Evolutionary conservation across 2,113 vertebrate genomes (phyloP), one percentile per base, ranked within the genome.

Genomic region (Nesoenas mayeri): DNA sequence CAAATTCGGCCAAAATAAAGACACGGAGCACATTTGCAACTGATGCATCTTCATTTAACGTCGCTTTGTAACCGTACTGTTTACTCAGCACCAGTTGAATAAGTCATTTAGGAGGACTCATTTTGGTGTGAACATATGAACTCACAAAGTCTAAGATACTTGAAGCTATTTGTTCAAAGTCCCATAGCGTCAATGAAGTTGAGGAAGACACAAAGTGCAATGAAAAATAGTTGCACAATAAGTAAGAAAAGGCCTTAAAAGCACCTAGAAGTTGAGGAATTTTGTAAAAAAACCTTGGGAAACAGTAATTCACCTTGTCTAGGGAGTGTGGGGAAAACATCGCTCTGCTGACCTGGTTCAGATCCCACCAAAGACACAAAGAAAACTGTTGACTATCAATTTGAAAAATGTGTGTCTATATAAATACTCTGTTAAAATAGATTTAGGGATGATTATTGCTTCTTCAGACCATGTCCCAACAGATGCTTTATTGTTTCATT

Each of bases 71-170:
- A 20, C 25, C 58, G 21, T 21, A 5, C 75, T 74, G 15, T 34
- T 77, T 36, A 32, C 85, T 93, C 75, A 78, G 64, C 60, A 54
- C 12, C 88, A 77, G 10, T 14, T 56, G 31, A 51, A 53, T 61
- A 57, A 61, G 31, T 58, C 34, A 29, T 75, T 60, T 4, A 20
- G 51, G 17, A 25, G 13, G 36, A 32, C 56, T 51, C 0, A 0
- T 40, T 85, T 62, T 50, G 70, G 15, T 53, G 28, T 18, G 32
- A 79, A 32, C n/a, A 10, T 67, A 61, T 50, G 66, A 36, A 42
- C 28, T 72, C 15, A 2, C 18, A 20, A 51, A 25, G 20, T 51
- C 32, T 22, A 1, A 62, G n/a, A 7, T 32, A 24, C 17, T 58
- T 44, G 2, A 4, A 54, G 25, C 47, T 65, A 3, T 50, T 53